Conservation (phyloP, 2,797 vertebrate genomes). For the Sparidentex hasta region DNA sequence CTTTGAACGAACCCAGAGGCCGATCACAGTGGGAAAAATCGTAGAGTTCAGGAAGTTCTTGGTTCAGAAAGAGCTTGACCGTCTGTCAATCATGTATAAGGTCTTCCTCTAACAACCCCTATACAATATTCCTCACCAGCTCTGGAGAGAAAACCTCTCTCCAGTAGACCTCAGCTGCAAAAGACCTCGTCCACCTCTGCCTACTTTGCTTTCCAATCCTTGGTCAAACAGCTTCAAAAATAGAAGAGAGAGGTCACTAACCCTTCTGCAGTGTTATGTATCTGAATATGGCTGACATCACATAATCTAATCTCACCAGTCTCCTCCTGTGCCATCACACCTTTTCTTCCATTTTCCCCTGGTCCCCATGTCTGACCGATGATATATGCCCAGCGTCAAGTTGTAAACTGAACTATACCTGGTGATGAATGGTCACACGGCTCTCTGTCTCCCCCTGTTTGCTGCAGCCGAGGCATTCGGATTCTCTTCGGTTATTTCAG, state of each 20-base stretch:
- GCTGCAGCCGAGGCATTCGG: constrained; percentile 19
- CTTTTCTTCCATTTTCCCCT: constrained; percentile 40
- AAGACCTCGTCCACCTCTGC: background rate
- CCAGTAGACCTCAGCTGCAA: background rate
- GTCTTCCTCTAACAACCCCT: constrained; percentile 17
- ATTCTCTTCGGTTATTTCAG: constrained; percentile 33
- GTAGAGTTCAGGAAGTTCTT: background rate
- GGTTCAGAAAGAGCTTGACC: constrained; percentile 29
- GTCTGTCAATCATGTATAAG: constrained; percentile 31
- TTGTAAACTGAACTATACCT: constrained; percentile 80
- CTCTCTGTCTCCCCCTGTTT: constrained; percentile 53
- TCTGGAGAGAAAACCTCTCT: background rate
- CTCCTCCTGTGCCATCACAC: constrained; percentile 22
- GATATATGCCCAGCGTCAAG: constrained; percentile 70
- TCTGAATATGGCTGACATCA: constrained; percentile 42
- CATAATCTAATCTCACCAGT: constrained; percentile 62
- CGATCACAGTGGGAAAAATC: constrained; percentile 9
- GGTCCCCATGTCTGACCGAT: constrained; percentile 52
- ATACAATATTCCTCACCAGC: background rate
- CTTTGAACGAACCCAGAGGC: constrained; percentile 18
- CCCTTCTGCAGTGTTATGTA: constrained; percentile 13
- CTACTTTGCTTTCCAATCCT: constrained; percentile 11
- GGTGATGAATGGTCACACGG: constrained; percentile 75
- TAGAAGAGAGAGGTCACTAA: background rate
- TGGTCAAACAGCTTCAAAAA: background rate